Evolutionary conservation across 2,888 invertebrate genomes (phyloP).

Genomic region (Caenorhabditis parvicauda): DNA sequence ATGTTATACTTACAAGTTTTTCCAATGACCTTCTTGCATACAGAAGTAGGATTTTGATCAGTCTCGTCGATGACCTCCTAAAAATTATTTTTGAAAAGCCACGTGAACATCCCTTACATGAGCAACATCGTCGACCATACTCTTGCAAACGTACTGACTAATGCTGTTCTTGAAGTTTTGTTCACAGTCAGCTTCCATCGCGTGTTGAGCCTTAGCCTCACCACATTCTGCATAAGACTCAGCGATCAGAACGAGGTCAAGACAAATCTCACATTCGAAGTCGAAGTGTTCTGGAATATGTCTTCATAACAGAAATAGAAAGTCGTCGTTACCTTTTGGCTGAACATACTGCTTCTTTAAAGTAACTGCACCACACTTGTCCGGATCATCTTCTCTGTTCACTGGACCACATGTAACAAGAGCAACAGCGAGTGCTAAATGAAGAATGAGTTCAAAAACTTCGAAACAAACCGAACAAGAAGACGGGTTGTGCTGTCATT

Average conservation of each 20-base stretch:
- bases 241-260: slow-evolving; percentile 33
- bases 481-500: too few relatives aligned
- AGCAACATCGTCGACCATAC: slow-evolving; percentile 30
- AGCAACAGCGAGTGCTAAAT: too few relatives aligned
- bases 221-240: slow-evolving; percentile 38
- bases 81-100: slow-evolving; percentile 2
- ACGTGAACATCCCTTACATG: slow-evolving; percentile 12
- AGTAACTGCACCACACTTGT: too few relatives aligned
- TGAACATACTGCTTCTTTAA: too few relatives aligned
- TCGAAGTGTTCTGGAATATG: slow-evolving; percentile 26
- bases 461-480: too few relatives aligned
- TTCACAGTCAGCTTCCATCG: slow-evolving; percentile 29
- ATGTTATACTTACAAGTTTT: slow-evolving; percentile 27
- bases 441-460: too few relatives aligned
- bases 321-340: too few relatives aligned
- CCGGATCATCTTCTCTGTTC: too few relatives aligned
- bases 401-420: too few relatives aligned
- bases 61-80: slow-evolving; percentile 34
- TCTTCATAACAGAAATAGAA: too few relatives aligned
- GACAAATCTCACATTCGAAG: slow-evolving; percentile 32
- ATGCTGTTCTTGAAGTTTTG: slow-evolving; percentile 23
- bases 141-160: slow-evolving; percentile 15
- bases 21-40: slow-evolving; percentile 27
- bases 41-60: slow-evolving; percentile 23
- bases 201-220: slow-evolving; percentile 28